Evolutionary conservation across 2,113 vertebrate species (phyloP), one percentile per base, ranked within the genome.

Genomic region (Ranitomeya variabilis): DNA sequence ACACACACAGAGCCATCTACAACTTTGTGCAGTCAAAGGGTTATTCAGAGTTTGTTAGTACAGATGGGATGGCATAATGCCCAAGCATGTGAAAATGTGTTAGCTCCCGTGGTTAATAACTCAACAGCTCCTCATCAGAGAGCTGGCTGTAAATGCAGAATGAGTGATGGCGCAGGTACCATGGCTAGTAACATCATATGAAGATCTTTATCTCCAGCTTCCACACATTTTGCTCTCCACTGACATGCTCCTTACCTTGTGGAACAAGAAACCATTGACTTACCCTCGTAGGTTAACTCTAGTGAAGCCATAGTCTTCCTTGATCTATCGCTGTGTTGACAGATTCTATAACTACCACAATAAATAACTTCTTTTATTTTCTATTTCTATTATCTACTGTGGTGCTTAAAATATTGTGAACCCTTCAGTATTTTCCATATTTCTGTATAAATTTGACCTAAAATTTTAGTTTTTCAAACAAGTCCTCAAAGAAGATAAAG

Each of bases 41-140:
- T 88, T 83, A 83, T 82, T 82, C 57, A 77, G 66, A 87, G 79
- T 83, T 23, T 83, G 66, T 60, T 74, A 74, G 87, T 82, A 81
- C 87, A 88, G 87, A 88, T 88, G 87, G 87, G 13, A 88, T 88
- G 87, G 87, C 87, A 88, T 15, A 16, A 54, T 83, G 87, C 87
- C 87, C 80, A 82, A 62, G 69, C 69, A 83, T 88, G 80, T 88
- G 67, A 83, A 88, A 74, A 88, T 88, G 80, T 83, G 79, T 88
- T 80, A 83, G 87, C 80, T 88, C 80, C 87, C 69, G 69, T 83
- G 69, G 87, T 88, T 88, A 60, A 83, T 82, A 88, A 88, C 87
- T 88, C 87, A 88, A 73, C 87, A 88, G 69, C 87, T 88, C 69
- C 87, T 88, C 80, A 88, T 88, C 55, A 87, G 79, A 83, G 80